Evolutionary conservation across 30 jellyfish, hydroid and myxozoan genomes (phyloP).

Genomic region (Euphysa ruthae): DNA sequence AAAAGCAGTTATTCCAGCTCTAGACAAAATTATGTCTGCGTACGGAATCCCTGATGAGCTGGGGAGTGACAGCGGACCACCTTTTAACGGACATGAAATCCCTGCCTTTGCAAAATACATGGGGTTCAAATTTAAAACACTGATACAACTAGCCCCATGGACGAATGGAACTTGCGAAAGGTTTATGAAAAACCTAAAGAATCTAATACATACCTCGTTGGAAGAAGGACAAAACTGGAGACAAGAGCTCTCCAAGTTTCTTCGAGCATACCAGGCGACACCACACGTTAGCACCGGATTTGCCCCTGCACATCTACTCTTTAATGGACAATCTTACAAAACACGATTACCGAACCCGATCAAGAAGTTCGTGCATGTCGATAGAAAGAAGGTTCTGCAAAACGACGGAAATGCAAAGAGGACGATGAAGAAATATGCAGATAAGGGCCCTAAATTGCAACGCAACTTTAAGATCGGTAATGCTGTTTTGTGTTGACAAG

Average conservation of each 20-base stretch:
- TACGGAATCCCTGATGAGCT: constrained; percentile 21
- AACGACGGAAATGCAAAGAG: neutral
- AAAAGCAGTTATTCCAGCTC: constrained; percentile 13
- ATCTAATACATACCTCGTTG: constrained; percentile 26
- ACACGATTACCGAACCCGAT: constrained; percentile 12
- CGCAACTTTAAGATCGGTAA: constrained; percentile 13
- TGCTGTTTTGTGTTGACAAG: constrained; percentile 8
- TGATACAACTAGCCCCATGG: constrained; percentile 36
- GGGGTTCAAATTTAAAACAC: constrained; percentile 8
- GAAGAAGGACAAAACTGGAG: constrained; percentile 41
- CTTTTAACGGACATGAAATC: constrained; percentile 41
- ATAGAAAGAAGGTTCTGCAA: neutral
- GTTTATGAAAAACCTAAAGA: constrained; percentile 26
- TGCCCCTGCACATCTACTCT: constrained; percentile 28
- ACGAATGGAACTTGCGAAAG: constrained; percentile 38
- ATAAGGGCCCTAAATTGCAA: neutral
- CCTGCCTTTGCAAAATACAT: constrained; percentile 15
- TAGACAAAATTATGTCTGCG: constrained; percentile 12
- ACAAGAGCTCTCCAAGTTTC: constrained; percentile 31
- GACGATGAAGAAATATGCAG: constrained; percentile 32
- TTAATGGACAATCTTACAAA: constrained; percentile 31
- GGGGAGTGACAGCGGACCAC: constrained; percentile 47
- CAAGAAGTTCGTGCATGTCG: neutral
- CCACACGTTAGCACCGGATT: constrained; percentile 37
- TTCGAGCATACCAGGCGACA: constrained; percentile 40